phyloP scores from a whole-genome alignment of 2,113 vertebrate genomes.

The Tragelaphus imberbis region DNA sequence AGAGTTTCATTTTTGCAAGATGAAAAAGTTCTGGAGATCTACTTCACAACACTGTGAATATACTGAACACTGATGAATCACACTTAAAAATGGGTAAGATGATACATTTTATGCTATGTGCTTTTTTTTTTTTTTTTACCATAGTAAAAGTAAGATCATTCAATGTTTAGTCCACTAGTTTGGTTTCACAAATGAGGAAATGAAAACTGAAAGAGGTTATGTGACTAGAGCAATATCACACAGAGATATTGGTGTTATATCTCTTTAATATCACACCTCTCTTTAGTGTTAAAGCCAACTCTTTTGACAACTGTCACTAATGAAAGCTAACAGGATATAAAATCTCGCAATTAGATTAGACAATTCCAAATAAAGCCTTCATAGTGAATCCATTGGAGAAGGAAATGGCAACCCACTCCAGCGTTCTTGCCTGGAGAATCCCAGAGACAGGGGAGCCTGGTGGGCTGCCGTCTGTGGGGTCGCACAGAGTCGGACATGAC shows the following conservation, averaged over 20 bases:
- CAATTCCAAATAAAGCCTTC: neutral
- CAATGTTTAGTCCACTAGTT: neutral
- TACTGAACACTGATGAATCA: neutral
- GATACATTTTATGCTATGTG: neutral
- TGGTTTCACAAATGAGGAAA: neutral
- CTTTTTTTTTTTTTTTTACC: neutral
- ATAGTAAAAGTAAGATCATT: neutral
- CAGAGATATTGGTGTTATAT: neutral
- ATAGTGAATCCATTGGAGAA: neutral
- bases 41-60: neutral
- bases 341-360: neutral
- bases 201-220: neutral
- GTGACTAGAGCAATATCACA: neutral
- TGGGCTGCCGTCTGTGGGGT: too few species aligned
- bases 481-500: too few species aligned
- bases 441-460: too few species aligned
- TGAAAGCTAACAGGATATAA: constrained; percentile 2
- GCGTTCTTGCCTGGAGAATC: too few species aligned
- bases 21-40: neutral
- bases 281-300: neutral
- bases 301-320: neutral
- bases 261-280: too few species aligned
- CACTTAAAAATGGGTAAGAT: neutral
- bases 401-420: too few species aligned
- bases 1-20: neutral